A percentile compares a stretch with the other conserved stretches of the same genome.
These are phyloP conservation scores for Drosophila koepferae DNA, from an alignment of 2,888 invertebrate species.

Conservation along the genomic window DNA sequence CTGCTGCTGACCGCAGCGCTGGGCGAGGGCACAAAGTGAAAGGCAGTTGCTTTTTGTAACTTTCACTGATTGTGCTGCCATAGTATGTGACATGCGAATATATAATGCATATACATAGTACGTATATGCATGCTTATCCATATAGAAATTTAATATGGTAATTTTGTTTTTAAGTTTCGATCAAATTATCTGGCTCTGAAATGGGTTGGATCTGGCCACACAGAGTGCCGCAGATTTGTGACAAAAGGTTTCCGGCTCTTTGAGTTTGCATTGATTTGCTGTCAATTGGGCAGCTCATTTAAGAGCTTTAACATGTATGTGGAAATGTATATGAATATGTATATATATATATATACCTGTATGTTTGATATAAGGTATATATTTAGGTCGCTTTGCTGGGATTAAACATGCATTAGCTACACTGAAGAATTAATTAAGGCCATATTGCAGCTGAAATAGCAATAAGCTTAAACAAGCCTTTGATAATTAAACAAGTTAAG, in stretches of 20 bases:
- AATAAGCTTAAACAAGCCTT: background rate
- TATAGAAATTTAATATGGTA: slow-evolving; percentile 8
- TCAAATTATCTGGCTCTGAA: slow-evolving; percentile 36
- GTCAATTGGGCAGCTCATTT: slow-evolving; percentile 7
- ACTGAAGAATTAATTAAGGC: background rate
- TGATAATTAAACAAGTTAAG: background rate
- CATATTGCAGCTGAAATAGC: background rate
- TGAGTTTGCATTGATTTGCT: slow-evolving; percentile 23
- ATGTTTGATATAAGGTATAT: background rate
- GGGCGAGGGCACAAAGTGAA: background rate
- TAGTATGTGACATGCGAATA: slow-evolving; percentile 40
- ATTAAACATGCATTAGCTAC: background rate
- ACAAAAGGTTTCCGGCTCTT: background rate
- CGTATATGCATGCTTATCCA: slow-evolving; percentile 8
- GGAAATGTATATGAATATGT: too few species aligned
- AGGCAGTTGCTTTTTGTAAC: slow-evolving; percentile 16
- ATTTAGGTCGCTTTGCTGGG: background rate
- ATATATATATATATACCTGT: background rate
- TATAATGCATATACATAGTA: background rate
- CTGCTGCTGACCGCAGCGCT: slow-evolving; percentile 14
- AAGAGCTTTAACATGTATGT: background rate
- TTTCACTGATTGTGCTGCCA: slow-evolving; percentile 48
- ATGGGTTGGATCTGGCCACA: background rate
- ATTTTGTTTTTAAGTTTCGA: slow-evolving; percentile 56
- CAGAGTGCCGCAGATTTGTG: too few species aligned